Evolutionary conservation across 2,113 vertebrate species (phyloP), one percentile per base, ranked within the genome.

Genomic region (Genyomyrus donnyi): DNA sequence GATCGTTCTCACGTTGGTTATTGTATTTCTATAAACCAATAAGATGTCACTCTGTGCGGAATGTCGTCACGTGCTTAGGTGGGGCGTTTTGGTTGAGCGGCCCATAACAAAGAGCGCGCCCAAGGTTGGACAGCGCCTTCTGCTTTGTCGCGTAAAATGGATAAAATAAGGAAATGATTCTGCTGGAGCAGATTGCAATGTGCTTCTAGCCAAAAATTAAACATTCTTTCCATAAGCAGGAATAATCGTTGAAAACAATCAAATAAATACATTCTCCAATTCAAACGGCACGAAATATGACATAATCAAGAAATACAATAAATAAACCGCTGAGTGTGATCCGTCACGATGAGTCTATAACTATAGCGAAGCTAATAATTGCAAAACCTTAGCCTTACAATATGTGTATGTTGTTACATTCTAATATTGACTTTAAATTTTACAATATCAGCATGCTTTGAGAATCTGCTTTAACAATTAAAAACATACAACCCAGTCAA

Each of bases 71-170:
- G 49, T 88, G 49, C 11, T 49, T 62, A 13, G 31, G 85, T 21
- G 46, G 39, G 24, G 58, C 39, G 89, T 31, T 77, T 50, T 58
- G 90, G 39, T 85, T 48, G 87, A 90, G 53, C 52, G 77, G 50
- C 1, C 21, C 87, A 49, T 84, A 90, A 90, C 87, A 90, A 90
- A 85, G 49, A 11, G 90, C 5, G 50, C 50, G 50, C 42, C 21
- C 49, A 46, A 45, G 27, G 62, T 87, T 74, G 39, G 19, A 50
- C 5, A 9, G 70, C 52, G 66, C 17, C 19, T 39, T 13, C 27
- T 83, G 89, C 46, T 31, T 50, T 56, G 58, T 52, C 19, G 24
- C 50, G 21, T 74, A 88, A 21, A 90, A 80, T 74, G n/a, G n/a
- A 66, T 58, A 88, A 35, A 88, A 53, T 35, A 88, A 42, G 58